A percentile compares a stretch with the other conserved stretches of the same genome.
phyloP scores from a whole-genome alignment of 2,113 vertebrate species.

The Sander vitreus region DNA sequence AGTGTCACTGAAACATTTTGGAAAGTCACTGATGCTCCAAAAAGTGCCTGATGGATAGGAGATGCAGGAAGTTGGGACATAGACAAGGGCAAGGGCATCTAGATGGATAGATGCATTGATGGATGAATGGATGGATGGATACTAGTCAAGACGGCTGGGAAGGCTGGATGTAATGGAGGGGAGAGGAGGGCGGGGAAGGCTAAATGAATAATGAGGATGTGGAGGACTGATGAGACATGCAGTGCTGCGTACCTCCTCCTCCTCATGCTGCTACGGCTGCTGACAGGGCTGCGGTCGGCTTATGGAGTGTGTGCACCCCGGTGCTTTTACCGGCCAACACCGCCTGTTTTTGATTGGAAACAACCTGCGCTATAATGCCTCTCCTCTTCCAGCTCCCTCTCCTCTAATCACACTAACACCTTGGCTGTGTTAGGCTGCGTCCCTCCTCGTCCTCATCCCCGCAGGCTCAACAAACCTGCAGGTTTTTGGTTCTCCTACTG shows the following conservation, averaged over 20 bases:
- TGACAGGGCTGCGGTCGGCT: conserved; percentile 65
- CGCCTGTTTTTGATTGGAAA: conserved; percentile 19
- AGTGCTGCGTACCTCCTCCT: conserved; percentile 76
- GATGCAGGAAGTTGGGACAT: conserved; percentile 24
- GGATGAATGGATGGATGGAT: conserved; percentile 35
- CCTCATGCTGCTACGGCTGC: conserved; percentile 60
- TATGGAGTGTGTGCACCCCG: conserved; percentile 55
- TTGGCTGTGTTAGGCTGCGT: conserved; percentile 34
- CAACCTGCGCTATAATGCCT: conserved; percentile 12
- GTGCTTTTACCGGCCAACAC: conserved; percentile 70
- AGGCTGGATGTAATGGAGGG: too few relatives aligned
- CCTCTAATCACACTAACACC: conserved; percentile 53
- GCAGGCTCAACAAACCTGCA: conserved; percentile 49
- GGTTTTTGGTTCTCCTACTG: conserved; percentile 44
- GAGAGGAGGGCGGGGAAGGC: neutral
- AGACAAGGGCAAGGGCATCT: neutral
- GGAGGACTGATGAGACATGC: conserved; percentile 64
- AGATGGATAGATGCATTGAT: conserved; percentile 27
- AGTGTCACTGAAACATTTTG: conserved; percentile 33
- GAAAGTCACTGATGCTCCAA: conserved; percentile 11
- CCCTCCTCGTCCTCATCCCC: conserved; percentile 59
- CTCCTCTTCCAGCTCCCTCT: conserved; percentile 9
- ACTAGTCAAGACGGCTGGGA: too few relatives aligned
- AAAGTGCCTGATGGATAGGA: conserved; percentile 34
- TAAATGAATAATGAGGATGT: conserved; percentile 77